phyloP scores from a whole-genome alignment of 2,113 vertebrate genomes.

The Austrofundulus limnaeus region DNA sequence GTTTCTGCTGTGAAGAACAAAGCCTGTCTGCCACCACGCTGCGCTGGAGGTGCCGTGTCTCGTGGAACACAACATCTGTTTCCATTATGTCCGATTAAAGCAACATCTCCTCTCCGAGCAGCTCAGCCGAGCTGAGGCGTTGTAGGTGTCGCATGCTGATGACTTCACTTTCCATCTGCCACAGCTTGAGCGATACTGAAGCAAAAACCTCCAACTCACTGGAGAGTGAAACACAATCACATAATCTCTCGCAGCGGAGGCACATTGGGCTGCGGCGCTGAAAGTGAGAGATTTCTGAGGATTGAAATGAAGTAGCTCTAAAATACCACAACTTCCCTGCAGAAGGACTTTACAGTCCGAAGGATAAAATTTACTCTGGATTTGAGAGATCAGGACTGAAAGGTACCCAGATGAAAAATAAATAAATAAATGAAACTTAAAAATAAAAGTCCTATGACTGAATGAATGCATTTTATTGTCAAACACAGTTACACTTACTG shows the following conservation, averaged over 20 bases:
- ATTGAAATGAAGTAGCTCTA: neutral
- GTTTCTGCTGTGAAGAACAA: conserved; percentile 19
- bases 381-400: neutral
- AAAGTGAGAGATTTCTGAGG: conserved; percentile 28
- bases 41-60: conserved; percentile 49
- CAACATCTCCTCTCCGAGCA: conserved; percentile 50
- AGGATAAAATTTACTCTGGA: neutral
- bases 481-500: no score
- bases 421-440: no score
- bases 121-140: conserved; percentile 40
- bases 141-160: conserved; percentile 58
- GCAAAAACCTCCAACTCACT: conserved; percentile 53
- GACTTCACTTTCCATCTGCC: conserved; percentile 69
- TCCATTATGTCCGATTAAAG: conserved; percentile 62
- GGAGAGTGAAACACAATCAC: conserved; percentile 65
- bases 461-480: no score
- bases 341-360: conserved; percentile 14
- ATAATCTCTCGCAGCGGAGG: conserved; percentile 43
- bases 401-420: no score
- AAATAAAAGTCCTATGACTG: no score
- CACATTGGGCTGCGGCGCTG: conserved; percentile 34
- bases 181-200: conserved; percentile 51
- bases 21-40: conserved; percentile 37
- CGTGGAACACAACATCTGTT: conserved; percentile 68
- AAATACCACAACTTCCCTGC: conserved; percentile 12